A percentile compares a stretch with the other conserved stretches of the same genome.
Conservation (phyloP, 1,140 invertebrate species). For the Lepidotrigona ventralis region DNA sequence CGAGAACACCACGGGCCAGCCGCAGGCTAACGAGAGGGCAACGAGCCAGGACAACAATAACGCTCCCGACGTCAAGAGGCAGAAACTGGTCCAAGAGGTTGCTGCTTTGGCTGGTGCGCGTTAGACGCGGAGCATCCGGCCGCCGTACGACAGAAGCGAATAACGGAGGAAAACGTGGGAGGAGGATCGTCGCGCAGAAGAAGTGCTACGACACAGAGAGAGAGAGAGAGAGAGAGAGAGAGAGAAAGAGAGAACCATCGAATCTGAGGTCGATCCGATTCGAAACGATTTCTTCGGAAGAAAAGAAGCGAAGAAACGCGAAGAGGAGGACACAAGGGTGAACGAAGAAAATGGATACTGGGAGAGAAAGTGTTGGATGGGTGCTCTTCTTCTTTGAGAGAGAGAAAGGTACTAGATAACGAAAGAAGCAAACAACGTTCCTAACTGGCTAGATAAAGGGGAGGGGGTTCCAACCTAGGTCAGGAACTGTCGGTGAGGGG, state of each 20-base stretch:
- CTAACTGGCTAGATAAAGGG: conserved; percentile 58
- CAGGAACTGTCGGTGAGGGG: conserved; percentile 33
- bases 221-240: too few species aligned
- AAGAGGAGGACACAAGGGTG: background rate
- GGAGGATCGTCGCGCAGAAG: too few species aligned
- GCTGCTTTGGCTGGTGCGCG: conserved; percentile 74
- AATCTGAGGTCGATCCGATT: too few species aligned
- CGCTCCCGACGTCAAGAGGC: conserved; percentile 72
- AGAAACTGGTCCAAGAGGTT: conserved; percentile 75
- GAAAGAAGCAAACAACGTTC: conserved; percentile 55
- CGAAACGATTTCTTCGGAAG: background rate
- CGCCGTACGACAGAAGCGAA: background rate
- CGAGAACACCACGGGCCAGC: conserved; percentile 72
- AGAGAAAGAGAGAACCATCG: too few species aligned
- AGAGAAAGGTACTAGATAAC: conserved; percentile 54
- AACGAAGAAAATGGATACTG: background rate
- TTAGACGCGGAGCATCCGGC: conserved; percentile 40
- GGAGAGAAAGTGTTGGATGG: conserved; percentile 32
- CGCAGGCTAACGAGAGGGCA: conserved; percentile 46
- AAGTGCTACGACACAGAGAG: background rate
- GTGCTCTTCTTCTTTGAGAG: conserved; percentile 26
- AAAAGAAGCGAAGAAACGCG: too few species aligned
- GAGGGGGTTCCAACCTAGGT: conserved; percentile 33
- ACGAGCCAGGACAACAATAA: conserved; percentile 74
- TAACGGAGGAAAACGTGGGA: background rate